Evolutionary conservation across 2,888 invertebrate genomes (phyloP).

Genomic region (Hirtodrosophila histrioides): DNA sequence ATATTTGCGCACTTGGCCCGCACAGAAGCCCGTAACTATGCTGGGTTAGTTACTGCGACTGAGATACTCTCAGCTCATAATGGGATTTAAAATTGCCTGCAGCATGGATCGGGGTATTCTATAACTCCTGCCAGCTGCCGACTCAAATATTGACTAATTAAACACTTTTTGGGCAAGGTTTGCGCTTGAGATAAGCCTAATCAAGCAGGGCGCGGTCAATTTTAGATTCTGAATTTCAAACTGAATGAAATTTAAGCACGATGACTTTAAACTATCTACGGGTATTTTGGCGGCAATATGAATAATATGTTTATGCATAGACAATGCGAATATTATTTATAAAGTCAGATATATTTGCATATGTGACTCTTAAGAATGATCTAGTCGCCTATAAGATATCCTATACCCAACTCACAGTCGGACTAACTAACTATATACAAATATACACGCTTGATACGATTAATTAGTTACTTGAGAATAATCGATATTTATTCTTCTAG

Average conservation of each 20-base stretch:
- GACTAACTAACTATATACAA: too few relatives aligned
- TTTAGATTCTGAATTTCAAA: slow-evolving; percentile 27
- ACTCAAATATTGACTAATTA: slow-evolving; percentile 54
- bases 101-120: slow-evolving; percentile 18
- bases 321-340: too few relatives aligned
- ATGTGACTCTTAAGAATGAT: too few relatives aligned
- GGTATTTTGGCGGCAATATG: too few relatives aligned
- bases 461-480: too few relatives aligned
- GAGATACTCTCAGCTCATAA: neutral
- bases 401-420: too few relatives aligned
- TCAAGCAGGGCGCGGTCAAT: slow-evolving; percentile 44
- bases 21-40: slow-evolving; percentile 41
- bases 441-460: too few relatives aligned
- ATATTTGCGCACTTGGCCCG: slow-evolving; percentile 72
- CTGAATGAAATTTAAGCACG: slow-evolving; percentile 2
- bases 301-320: too few relatives aligned
- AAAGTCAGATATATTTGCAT: too few relatives aligned
- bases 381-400: too few relatives aligned
- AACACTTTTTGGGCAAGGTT: slow-evolving; percentile 50
- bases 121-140: slow-evolving; percentile 14
- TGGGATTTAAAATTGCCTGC: slow-evolving; percentile 1
- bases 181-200: slow-evolving; percentile 50
- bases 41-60: slow-evolving; percentile 11
- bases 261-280: too few relatives aligned
- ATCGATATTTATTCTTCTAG: too few relatives aligned